phyloP scores from a whole-genome alignment of 2,888 invertebrate genomes.

The Troglohyphantes excavatus region DNA sequence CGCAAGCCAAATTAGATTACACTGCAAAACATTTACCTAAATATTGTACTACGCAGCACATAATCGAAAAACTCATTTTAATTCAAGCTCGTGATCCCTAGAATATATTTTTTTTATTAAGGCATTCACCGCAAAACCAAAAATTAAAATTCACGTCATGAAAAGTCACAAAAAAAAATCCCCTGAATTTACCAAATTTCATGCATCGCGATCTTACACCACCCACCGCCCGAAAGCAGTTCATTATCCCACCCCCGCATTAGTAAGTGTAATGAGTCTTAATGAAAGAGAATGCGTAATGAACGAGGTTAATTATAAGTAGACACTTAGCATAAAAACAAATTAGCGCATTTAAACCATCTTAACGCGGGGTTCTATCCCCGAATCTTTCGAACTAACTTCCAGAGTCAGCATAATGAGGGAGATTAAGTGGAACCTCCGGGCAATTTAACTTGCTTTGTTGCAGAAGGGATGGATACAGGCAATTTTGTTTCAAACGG shows the following conservation, averaged over 20 bases:
- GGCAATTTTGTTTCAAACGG: background rate
- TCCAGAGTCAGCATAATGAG: slow-evolving; percentile 30
- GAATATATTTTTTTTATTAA: no score
- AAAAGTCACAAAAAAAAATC: no score
- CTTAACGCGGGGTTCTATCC: background rate
- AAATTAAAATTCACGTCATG: no score
- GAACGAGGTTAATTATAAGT: slow-evolving; percentile 37
- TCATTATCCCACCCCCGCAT: background rate
- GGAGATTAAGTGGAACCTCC: background rate
- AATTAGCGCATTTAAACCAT: slow-evolving; percentile 54
- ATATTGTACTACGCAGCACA: no score
- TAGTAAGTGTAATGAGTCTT: slow-evolving; percentile 25
- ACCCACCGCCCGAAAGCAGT: no score
- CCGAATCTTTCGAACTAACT: background rate
- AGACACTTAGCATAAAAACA: slow-evolving; percentile 33
- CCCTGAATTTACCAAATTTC: no score
- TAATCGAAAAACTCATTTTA: no score
- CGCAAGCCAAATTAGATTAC: no score
- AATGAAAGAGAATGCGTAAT: slow-evolving; percentile 43
- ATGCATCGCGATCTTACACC: no score
- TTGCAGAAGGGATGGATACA: background rate
- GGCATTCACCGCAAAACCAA: no score
- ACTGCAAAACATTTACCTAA: no score
- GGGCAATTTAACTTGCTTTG: background rate
- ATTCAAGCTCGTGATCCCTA: no score